phyloP scores from a whole-genome alignment of 1,140 invertebrate genomes.

The Metaphire vulgaris region DNA sequence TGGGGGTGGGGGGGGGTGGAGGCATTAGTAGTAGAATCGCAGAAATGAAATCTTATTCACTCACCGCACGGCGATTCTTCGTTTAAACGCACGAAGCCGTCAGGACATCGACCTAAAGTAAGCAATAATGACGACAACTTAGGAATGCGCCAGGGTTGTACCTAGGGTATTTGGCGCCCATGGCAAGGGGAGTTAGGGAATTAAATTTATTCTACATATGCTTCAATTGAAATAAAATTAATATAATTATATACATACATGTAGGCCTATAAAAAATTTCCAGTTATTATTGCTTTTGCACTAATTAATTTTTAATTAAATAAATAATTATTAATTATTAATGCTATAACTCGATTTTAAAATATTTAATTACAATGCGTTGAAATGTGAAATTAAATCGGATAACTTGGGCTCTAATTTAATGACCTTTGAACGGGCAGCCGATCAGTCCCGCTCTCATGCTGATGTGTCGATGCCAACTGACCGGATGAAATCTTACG shows the following conservation, averaged over 20 bases:
- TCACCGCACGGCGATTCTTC: slow-evolving; percentile 50
- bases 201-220: too few species aligned
- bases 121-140: neutral
- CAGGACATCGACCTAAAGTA: slow-evolving; percentile 45
- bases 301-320: neutral
- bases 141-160: neutral
- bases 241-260: neutral
- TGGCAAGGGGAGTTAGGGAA: too few species aligned
- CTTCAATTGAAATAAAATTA: neutral
- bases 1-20: too few species aligned
- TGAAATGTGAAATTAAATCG: neutral
- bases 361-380: neutral
- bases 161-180: too few species aligned
- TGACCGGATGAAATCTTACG: slow-evolving; percentile 51
- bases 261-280: too few species aligned
- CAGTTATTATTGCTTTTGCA: too few species aligned
- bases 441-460: slow-evolving; percentile 51
- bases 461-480: slow-evolving; percentile 50
- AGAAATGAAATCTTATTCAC: slow-evolving; percentile 9
- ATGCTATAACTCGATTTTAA: neutral
- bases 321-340: neutral
- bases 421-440: slow-evolving; percentile 45
- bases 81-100: slow-evolving; percentile 52
- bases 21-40: neutral
- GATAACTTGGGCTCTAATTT: too few species aligned